Evolutionary conservation across 64 coral and sea anemone genomes (phyloP), one percentile per base, ranked within the genome.

Genomic region (Cladopsammia gracilis): DNA sequence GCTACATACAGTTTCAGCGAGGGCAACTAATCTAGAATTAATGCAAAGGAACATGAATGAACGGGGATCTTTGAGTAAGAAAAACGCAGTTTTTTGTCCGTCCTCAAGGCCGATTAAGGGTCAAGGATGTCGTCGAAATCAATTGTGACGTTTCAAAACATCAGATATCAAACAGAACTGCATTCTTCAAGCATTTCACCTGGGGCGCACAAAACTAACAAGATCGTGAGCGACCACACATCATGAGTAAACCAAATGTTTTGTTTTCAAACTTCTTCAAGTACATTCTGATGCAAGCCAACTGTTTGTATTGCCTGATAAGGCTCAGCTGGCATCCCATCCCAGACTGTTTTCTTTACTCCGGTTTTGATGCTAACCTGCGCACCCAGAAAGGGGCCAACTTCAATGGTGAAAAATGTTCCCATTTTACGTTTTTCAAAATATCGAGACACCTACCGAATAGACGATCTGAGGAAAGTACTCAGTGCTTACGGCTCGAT

Each of bases 101-200:
- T 18, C 22, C 18, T 71, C 25, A 71, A 26, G 7, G 4, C 20
- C 57, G 14, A 61, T 16, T 43, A 14, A 25, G 18, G 78, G 78
- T 81, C 54, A 81, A 81, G 78, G 9, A 81, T 81, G 57, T 62
- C 57, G 34, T 14, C 15, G 57, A 81, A 61, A 53, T 61, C 23
- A 61, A 62, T 45, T 81, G 78, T 47, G 58, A 64, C 79, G 25
- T 61, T 18, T 64, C 10, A 45, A 10, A 82, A 45, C 79, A 47
- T 10, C 15, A 26, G 34, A 26, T 26, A 11, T 69, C 5, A 69
- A 69, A 23, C 66, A 69, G 1, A 3, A 69, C 3, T 46, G 45
- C 79, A 47, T 82, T 82, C 58, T 47, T 82, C 59, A 82, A 48
- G 47, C 26, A 16, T 62, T 82, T 64, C 23, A 6, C 58, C 79